phyloP scores from a whole-genome alignment of 2,797 vertebrate species.

The Lepus oiostolus region DNA sequence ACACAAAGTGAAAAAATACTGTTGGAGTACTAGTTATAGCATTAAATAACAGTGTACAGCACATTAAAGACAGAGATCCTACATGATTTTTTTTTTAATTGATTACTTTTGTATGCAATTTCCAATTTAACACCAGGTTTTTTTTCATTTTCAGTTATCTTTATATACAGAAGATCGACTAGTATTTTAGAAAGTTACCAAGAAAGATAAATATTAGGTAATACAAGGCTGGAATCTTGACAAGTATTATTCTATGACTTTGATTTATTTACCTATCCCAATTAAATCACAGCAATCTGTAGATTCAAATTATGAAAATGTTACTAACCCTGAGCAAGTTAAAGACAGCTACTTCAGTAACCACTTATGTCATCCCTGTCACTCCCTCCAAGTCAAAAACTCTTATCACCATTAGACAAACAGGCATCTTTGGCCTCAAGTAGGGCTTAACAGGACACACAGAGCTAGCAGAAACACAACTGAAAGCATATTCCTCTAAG shows the following conservation, averaged over 20 bases:
- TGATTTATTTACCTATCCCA: constrained; percentile 42
- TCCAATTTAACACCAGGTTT: too few species aligned
- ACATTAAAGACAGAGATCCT: too few species aligned
- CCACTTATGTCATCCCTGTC: not conserved
- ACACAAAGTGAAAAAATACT: too few species aligned
- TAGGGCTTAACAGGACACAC: too few species aligned
- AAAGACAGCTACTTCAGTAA: not conserved
- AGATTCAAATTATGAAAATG: constrained; percentile 11
- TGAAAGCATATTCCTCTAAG: not conserved
- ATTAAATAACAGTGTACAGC: too few species aligned
- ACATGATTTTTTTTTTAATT: too few species aligned
- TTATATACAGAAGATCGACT: too few species aligned
- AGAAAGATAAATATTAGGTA: not conserved
- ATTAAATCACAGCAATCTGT: constrained; percentile 36
- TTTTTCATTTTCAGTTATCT: too few species aligned
- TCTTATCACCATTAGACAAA: not conserved
- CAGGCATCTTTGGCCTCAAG: not conserved
- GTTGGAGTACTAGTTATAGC: too few species aligned
- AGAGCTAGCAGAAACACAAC: not conserved
- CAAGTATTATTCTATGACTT: constrained; percentile 22
- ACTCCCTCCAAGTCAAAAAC: constrained; percentile 11
- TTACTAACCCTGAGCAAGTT: not conserved
- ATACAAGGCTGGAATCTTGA: not conserved
- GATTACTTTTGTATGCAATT: too few species aligned
- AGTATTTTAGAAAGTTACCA: constrained; percentile 41